phyloP scores from a whole-genome alignment of 1,140 invertebrate species.

The Ostrea edulis region DNA sequence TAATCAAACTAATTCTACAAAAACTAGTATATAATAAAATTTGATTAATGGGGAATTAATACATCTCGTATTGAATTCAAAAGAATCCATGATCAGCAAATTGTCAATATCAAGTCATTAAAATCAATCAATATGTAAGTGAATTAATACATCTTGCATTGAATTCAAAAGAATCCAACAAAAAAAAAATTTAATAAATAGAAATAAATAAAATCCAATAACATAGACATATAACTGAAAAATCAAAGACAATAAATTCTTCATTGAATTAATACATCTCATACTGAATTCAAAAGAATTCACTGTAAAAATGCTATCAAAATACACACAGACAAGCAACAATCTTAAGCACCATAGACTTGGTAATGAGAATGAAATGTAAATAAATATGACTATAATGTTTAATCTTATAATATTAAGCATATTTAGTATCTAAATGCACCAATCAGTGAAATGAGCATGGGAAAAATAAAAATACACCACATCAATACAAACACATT shows the following conservation, averaged over 20 bases:
- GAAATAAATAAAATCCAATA: background rate
- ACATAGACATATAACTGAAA: background rate
- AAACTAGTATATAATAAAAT: background rate
- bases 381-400: background rate
- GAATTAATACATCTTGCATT: constrained; percentile 12
- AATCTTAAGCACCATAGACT: background rate
- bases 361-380: background rate
- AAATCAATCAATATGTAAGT: background rate
- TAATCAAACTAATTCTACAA: no score
- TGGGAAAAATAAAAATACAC: no score
- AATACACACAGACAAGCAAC: background rate
- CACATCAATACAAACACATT: no score
- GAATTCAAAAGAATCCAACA: background rate
- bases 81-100: background rate
- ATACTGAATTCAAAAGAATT: constrained; percentile 38
- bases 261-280: constrained; percentile 35
- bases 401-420: background rate
- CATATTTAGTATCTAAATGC: background rate
- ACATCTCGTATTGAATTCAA: constrained; percentile 9
- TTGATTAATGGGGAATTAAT: background rate
- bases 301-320: constrained; percentile 36
- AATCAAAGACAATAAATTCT: constrained; percentile 29
- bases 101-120: no score
- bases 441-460: background rate
- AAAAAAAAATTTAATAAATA: background rate